phyloP scores from a whole-genome alignment of 2,888 invertebrate genomes.

The Tenthredo amoena region DNA sequence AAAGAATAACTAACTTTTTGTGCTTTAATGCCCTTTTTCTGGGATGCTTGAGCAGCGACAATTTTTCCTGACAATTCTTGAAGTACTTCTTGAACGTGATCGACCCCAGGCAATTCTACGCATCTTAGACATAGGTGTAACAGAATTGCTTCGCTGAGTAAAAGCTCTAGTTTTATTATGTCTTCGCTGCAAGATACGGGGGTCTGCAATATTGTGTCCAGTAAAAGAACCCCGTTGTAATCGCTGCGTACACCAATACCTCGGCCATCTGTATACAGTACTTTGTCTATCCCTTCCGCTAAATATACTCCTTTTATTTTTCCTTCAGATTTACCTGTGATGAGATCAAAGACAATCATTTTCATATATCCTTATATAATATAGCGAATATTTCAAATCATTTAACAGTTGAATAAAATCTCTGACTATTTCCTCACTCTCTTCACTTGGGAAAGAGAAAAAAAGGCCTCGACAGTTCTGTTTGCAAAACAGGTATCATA shows the following conservation, averaged over 20 bases:
- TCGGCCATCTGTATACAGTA: constrained; percentile 90
- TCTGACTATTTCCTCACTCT: not conserved
- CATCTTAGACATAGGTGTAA: constrained; percentile 90
- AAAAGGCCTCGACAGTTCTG: not conserved
- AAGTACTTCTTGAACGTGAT: constrained; percentile 88
- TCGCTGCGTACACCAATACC: constrained; percentile 92
- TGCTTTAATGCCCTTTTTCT: constrained; percentile 92
- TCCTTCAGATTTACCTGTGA: constrained; percentile 82
- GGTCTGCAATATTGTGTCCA: constrained; percentile 94
- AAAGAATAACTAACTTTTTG: constrained; percentile 85
- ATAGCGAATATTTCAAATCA: not conserved
- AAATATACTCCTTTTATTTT: constrained; percentile 87
- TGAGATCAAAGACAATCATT: not conserved
- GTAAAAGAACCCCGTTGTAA: constrained; percentile 93
- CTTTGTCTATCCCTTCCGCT: constrained; percentile 87
- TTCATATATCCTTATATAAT: not conserved
- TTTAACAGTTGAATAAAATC: not conserved
- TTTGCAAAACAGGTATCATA: constrained; percentile 19
- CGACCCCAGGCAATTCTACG: constrained; percentile 87
- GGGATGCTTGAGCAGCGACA: constrained; percentile 84
- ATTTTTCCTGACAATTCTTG: constrained; percentile 90
- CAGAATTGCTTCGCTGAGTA: constrained; percentile 92
- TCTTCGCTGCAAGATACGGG: constrained; percentile 89
- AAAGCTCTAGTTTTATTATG: constrained; percentile 90
- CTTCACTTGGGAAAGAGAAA: not conserved